Evolutionary conservation across 2,113 vertebrate genomes (phyloP).

Genomic region (Hepsetus odoe): DNA sequence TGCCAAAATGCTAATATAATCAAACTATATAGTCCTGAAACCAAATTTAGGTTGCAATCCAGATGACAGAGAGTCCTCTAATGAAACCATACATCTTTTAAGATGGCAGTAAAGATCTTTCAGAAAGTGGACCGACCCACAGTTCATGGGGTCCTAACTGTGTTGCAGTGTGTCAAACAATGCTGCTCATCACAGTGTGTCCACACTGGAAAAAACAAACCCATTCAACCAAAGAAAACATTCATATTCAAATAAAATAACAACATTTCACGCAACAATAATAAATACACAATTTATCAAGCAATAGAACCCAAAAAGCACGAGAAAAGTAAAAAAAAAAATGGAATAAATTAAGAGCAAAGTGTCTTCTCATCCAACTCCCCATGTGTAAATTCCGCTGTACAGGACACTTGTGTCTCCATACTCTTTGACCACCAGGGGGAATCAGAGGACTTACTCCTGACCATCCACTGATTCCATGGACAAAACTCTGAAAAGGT

Average conservation of each 20-base stretch:
- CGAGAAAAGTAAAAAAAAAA: constrained; percentile 42
- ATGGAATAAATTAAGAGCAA: constrained; percentile 54
- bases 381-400: constrained; percentile 8
- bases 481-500: constrained; percentile 1
- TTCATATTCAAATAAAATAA: constrained; percentile 40
- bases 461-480: background rate
- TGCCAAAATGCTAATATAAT: background rate
- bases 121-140: background rate
- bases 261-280: constrained; percentile 32
- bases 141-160: background rate
- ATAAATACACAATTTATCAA: constrained; percentile 57
- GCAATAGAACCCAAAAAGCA: constrained; percentile 39
- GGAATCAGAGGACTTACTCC: constrained; percentile 23
- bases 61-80: background rate
- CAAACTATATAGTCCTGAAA: background rate
- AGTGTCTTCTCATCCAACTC: constrained; percentile 18
- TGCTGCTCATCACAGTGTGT: background rate
- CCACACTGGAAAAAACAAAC: background rate
- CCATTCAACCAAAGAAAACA: background rate
- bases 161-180: background rate
- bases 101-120: background rate
- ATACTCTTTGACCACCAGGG: constrained; percentile 28
- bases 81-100: background rate
- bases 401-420: background rate
- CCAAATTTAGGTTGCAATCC: background rate